Evolutionary conservation across 2,888 invertebrate species (phyloP).

Genomic region (Beris chalybata): DNA sequence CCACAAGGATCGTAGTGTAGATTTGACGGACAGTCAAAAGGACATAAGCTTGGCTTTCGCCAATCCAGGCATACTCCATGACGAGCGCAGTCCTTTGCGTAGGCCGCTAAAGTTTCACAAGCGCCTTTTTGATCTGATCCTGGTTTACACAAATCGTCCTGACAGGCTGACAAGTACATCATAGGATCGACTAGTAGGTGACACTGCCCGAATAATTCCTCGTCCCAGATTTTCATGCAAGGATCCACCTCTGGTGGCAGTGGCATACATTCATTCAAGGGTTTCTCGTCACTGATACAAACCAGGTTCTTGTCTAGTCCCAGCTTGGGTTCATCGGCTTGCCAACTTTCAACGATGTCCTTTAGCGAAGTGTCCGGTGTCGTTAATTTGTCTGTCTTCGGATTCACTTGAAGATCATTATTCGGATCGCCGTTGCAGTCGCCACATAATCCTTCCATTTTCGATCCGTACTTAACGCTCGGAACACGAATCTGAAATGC

Average conservation of each 20-base stretch:
- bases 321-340: slow-evolving; percentile 58
- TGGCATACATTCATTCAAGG: slow-evolving; percentile 57
- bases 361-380: slow-evolving; percentile 38
- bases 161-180: slow-evolving; percentile 69
- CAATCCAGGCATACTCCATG: slow-evolving; percentile 76
- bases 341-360: slow-evolving; percentile 62
- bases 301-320: slow-evolving; percentile 57
- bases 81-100: slow-evolving; percentile 71
- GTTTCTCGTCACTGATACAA: slow-evolving; percentile 58
- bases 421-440: slow-evolving; percentile 66
- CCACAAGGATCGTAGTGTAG: slow-evolving; percentile 52
- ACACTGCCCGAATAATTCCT: slow-evolving; percentile 66
- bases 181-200: slow-evolving; percentile 72
- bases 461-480: slow-evolving; percentile 70
- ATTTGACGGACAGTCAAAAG: slow-evolving; percentile 61
- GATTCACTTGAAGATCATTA: slow-evolving; percentile 63
- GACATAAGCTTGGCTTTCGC: slow-evolving; percentile 67
- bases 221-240: slow-evolving; percentile 66
- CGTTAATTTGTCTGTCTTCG: slow-evolving; percentile 46
- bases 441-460: slow-evolving; percentile 80
- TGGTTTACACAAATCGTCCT: slow-evolving; percentile 66
- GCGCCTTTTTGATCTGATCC: slow-evolving; percentile 60
- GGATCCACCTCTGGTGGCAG: slow-evolving; percentile 67
- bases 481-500: slow-evolving; percentile 65
- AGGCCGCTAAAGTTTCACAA: slow-evolving; percentile 70